A percentile compares a stretch with the other conserved stretches of the same genome.
These are phyloP conservation scores for Sarcophaga caerulescens DNA, from an alignment of 2,888 invertebrate species.

Conservation along the genomic window DNA sequence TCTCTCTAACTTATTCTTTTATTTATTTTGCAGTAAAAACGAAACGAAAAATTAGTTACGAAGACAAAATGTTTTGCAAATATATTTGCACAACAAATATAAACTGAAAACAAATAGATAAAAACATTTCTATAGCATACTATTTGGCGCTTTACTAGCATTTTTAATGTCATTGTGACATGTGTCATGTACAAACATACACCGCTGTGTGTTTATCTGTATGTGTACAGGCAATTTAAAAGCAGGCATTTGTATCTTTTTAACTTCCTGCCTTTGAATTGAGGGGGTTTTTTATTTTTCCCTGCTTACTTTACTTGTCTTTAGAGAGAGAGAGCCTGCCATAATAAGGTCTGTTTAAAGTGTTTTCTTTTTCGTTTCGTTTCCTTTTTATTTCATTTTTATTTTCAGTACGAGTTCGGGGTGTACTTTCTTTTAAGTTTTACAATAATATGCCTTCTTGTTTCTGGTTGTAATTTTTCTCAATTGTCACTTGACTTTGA, in stretches of 20 bases:
- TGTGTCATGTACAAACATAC: slow-evolving; percentile 76
- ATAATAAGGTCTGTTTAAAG: slow-evolving; percentile 34
- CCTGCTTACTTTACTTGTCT: neutral
- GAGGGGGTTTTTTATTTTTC: neutral
- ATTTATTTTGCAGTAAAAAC: neutral
- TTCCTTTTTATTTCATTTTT: slow-evolving; percentile 35
- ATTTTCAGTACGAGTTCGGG: slow-evolving; percentile 19
- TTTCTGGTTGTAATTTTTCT: slow-evolving; percentile 28
- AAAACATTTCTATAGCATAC: slow-evolving; percentile 52
- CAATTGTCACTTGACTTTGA: slow-evolving; percentile 53
- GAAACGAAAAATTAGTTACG: slow-evolving; percentile 53
- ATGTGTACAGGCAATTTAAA: slow-evolving; percentile 32
- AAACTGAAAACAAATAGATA: slow-evolving; percentile 33
- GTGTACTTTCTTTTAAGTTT: slow-evolving; percentile 17
- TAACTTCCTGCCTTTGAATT: slow-evolving; percentile 30
- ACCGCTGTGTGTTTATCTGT: slow-evolving; percentile 14
- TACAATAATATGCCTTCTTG: slow-evolving; percentile 45
- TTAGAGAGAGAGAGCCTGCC: neutral
- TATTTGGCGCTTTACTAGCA: slow-evolving; percentile 75
- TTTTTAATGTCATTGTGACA: slow-evolving; percentile 78
- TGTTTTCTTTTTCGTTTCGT: neutral
- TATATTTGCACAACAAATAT: slow-evolving; percentile 27
- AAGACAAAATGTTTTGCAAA: slow-evolving; percentile 57
- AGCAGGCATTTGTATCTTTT: slow-evolving; percentile 52
- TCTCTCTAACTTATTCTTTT: neutral